Base-by-base conservation (phyloP, 1,140 invertebrate genomes). In the Drosophila subobscura region DNA sequence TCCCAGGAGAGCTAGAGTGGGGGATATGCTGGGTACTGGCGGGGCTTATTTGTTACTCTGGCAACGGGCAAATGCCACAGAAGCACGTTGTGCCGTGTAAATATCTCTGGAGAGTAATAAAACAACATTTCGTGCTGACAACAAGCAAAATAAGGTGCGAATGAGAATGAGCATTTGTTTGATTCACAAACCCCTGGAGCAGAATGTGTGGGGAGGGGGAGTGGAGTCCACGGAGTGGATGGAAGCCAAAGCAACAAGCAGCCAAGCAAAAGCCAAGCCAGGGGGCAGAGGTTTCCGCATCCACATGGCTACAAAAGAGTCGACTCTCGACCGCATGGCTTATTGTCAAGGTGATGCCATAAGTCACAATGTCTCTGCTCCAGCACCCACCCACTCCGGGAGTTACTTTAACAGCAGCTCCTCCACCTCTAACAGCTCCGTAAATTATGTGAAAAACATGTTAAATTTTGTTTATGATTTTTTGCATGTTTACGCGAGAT, bases 61-160 rank as follows among this genome's bases (percentile, higher is more conserved):
- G 67, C 73, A 84, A 77, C 79, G 54, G 54, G 37, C 47, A 67
- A 84, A 73, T 60, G 76, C 72, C 77, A 79, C 63, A 84, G 1
- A 76, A 64, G 42, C 75, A 86, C 64, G 47, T 20, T 20, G 52
- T 67, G 58, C 53, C 53, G 65, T 67, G 72, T 77, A 68, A 85
- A 74, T 77, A 80, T 90, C 84, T 89, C 89, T 54, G 60, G 89
- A 90, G 89, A 90, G 74, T 83, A 81, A 90, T 90, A 90, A 90
- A 90, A 90, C 89, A 90, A 90, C 80, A 89, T 89, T 89, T 81
- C 85, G 81, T 79, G 85, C 77, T 89, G 85, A 85, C 85, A 89
- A 85, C 77, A 72, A 72, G 79, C 64, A 78, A 78, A 89, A 84
- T 88, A 88, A 88, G 83, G 83, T 88, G 83, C 79, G 77, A 81